Evolutionary conservation across 2,797 vertebrate genomes (phyloP).

Genomic region (Dendrocincla fuliginosa): DNA sequence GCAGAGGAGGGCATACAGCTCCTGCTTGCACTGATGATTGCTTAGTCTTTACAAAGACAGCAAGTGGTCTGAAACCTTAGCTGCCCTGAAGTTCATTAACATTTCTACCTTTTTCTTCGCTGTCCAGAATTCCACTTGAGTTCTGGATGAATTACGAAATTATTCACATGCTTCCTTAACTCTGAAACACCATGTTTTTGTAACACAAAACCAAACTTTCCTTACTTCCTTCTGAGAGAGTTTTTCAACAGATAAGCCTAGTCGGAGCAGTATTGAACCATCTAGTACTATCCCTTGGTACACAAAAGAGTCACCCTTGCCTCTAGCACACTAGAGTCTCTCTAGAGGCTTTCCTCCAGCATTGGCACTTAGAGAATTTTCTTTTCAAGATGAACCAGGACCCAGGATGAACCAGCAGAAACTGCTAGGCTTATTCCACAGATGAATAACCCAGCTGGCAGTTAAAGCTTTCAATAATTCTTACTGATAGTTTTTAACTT

Average conservation of each 20-base stretch:
- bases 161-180: not conserved
- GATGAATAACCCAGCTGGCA: not conserved
- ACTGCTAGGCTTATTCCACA: rapidly evolving
- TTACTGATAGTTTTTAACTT: not conserved
- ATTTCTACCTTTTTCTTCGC: not conserved
- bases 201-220: not conserved
- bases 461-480: not conserved
- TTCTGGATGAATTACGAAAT: not conserved
- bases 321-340: not conserved
- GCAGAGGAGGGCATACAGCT: not conserved
- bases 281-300: not conserved
- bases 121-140: not conserved
- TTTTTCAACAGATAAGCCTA: not conserved
- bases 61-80: not conserved
- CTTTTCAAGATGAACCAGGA: not conserved
- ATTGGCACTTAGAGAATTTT: not conserved
- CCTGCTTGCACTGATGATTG: not conserved
- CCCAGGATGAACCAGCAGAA: not conserved
- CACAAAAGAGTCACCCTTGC: not conserved
- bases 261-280: not conserved
- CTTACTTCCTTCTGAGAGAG: not conserved
- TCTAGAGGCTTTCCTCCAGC: not conserved
- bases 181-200: not conserved
- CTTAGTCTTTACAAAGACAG: not conserved
- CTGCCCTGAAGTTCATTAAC: not conserved